Evolutionary conservation across 2,888 invertebrate genomes (phyloP).

Genomic region (Clistopyga incitator): DNA sequence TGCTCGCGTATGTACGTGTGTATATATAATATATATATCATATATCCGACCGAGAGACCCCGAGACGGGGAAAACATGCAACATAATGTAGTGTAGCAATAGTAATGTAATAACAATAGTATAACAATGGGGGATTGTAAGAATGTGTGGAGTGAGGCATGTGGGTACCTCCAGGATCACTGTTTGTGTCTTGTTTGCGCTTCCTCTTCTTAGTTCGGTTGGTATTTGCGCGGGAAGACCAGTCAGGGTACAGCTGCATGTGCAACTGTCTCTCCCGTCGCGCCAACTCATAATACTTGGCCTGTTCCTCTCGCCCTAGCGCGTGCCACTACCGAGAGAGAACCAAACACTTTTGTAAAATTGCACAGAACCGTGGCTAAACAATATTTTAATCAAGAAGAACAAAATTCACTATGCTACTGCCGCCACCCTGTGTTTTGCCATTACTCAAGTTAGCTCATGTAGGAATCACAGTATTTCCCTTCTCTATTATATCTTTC

Average conservation of each 20-base stretch:
- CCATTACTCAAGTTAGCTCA: slow-evolving; percentile 76
- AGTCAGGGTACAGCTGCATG: slow-evolving; percentile 99
- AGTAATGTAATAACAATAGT: slow-evolving; percentile 75
- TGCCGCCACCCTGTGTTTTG: slow-evolving; percentile 82
- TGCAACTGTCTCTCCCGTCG: slow-evolving; percentile 99
- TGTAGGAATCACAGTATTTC: slow-evolving; percentile 65
- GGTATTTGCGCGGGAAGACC: slow-evolving; percentile 99
- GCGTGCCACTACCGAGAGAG: slow-evolving; percentile 97
- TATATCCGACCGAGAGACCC: slow-evolving; percentile 79
- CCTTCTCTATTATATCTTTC: slow-evolving; percentile 59
- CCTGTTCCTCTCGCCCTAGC: slow-evolving; percentile 99
- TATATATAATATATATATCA: slow-evolving; percentile 74
- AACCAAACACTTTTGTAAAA: slow-evolving; percentile 82
- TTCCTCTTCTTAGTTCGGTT: slow-evolving; percentile 99
- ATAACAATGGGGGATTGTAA: slow-evolving; percentile 79
- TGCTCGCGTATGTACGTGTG: slow-evolving; percentile 61
- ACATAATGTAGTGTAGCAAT: slow-evolving; percentile 83
- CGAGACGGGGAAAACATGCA: slow-evolving; percentile 83
- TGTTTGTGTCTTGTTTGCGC: slow-evolving; percentile 98
- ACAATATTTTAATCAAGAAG: slow-evolving; percentile 70
- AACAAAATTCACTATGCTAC: slow-evolving; percentile 80
- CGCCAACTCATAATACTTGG: slow-evolving; percentile 99
- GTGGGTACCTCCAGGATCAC: slow-evolving; percentile 93
- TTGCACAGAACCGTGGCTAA: slow-evolving; percentile 77
- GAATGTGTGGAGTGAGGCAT: slow-evolving; percentile 84